Evolutionary conservation across 1,140 invertebrate species (phyloP), one percentile per base, ranked within the genome.

Genomic region (Trichomalopsis sarcophagae): DNA sequence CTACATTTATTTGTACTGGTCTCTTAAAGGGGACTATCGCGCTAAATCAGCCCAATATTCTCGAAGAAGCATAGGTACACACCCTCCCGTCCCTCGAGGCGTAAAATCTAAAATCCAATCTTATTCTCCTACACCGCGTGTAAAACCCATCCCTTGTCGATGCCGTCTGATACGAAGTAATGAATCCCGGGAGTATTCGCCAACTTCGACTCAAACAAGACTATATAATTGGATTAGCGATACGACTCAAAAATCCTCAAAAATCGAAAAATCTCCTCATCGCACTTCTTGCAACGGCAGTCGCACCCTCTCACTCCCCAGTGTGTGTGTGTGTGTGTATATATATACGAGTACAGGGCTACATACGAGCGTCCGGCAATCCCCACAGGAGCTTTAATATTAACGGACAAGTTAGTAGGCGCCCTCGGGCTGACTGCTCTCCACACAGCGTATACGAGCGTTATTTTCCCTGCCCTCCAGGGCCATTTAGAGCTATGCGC

Each of bases 401-500:
- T 92, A 92, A 92, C 91, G 91, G 89, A 90, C 90, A 90, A 91
- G 91, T 92, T 92, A 92, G 90, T 89, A 89, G 90, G 89, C 89
- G 89, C 87, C 89, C 89, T 84, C 80, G 88, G 87, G 87, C 85
- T 5, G 47, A 6, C 36, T 88, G 17, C 21, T 88, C 50, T 55
- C 55, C 55, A 62, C 7, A 62, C 55, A 62, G 21, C 6, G 6
- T 44, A 44, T 9, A 9, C 40, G 47, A 21, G 17, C 50, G 84
- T 71, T 71, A 71, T 71, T 71, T 71, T 33, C 69, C 27, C 69
- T 71, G 55, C 55, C 21, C 27, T 27, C 27, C 55, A 62, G 69
- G 27, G 73, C 73, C 73, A 75, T 75, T 44, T 44, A 44, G 36
- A 75, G 55, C 55, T 17, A 13, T 75, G 73, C 33, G 80, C 87